Evolutionary conservation across 1,140 invertebrate species (phyloP).

Genomic region (Penaeus vannamei): DNA sequence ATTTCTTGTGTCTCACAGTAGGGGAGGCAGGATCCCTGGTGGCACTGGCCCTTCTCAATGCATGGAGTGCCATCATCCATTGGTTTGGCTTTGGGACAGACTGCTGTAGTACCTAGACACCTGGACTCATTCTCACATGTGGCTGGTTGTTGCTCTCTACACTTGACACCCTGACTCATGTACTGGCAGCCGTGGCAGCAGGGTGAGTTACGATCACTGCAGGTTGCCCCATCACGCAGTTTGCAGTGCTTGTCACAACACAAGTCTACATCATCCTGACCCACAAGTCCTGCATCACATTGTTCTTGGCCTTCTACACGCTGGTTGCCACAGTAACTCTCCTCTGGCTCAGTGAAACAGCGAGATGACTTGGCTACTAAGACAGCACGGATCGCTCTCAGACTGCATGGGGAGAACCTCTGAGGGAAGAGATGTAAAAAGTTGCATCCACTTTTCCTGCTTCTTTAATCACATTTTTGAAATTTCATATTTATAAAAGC

Average conservation of each 20-base stretch:
- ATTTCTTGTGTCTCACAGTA: constrained; percentile 93
- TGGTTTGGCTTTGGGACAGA: constrained; percentile 85
- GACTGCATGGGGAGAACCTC: constrained; percentile 95
- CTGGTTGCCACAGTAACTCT: constrained; percentile 96
- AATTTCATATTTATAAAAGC: too few relatives aligned
- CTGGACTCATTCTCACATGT: constrained; percentile 89
- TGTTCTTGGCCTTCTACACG: constrained; percentile 94
- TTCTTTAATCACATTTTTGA: too few relatives aligned
- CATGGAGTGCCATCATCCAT: constrained; percentile 90
- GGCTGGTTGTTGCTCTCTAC: constrained; percentile 87
- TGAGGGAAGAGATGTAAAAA: constrained; percentile 71
- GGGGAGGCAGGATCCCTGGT: constrained; percentile 87
- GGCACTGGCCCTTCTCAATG: constrained; percentile 89
- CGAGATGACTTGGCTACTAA: constrained; percentile 90
- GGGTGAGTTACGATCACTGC: constrained; percentile 95
- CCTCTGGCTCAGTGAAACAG: constrained; percentile 95
- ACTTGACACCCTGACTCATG: constrained; percentile 82
- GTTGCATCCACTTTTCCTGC: too few relatives aligned
- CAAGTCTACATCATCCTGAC: constrained; percentile 90
- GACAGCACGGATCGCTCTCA: constrained; percentile 92
- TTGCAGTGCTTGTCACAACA: constrained; percentile 96
- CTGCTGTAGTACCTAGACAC: constrained; percentile 82
- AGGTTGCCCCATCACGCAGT: constrained; percentile 86
- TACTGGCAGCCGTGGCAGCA: constrained; percentile 93
- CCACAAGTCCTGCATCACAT: constrained; percentile 91